These are phyloP conservation scores for Mastomys coucha DNA, from an alignment of 2,113 vertebrate species.

Conservation along the genomic window DNA sequence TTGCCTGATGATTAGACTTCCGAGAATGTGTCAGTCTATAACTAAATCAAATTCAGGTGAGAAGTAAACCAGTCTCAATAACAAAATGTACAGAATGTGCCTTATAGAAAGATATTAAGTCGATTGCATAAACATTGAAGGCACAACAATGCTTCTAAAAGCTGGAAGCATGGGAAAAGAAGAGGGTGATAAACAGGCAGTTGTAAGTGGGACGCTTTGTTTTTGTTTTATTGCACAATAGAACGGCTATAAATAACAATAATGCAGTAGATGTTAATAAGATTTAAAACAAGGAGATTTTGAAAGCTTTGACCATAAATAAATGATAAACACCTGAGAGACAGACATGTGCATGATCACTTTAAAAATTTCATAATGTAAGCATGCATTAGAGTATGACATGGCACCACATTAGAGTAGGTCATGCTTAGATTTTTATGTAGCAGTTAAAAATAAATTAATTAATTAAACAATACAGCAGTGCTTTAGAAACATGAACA, in stretches of 20 bases:
- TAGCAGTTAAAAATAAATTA: neutral
- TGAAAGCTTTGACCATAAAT: neutral
- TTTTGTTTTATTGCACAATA: neutral
- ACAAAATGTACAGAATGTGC: neutral
- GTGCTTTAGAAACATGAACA: too few relatives aligned
- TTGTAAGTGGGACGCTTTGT: neutral
- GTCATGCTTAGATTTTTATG: neutral
- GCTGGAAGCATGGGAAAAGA: accelerated
- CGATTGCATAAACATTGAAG: neutral
- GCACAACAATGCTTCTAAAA: neutral
- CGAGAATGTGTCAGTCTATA: neutral
- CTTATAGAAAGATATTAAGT: neutral
- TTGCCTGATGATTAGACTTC: neutral
- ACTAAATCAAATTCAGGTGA: neutral
- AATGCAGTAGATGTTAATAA: neutral
- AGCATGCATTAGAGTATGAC: neutral
- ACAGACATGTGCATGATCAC: neutral
- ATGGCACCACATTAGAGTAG: neutral
- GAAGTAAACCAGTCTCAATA: neutral
- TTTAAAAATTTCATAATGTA: neutral
- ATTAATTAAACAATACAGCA: neutral
- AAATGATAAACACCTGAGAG: neutral
- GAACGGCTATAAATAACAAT: neutral
- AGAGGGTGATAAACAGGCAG: too few relatives aligned
- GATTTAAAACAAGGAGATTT: neutral